Base-by-base conservation (phyloP, 2,888 invertebrate genomes). In the Philonicus albiceps region DNA sequence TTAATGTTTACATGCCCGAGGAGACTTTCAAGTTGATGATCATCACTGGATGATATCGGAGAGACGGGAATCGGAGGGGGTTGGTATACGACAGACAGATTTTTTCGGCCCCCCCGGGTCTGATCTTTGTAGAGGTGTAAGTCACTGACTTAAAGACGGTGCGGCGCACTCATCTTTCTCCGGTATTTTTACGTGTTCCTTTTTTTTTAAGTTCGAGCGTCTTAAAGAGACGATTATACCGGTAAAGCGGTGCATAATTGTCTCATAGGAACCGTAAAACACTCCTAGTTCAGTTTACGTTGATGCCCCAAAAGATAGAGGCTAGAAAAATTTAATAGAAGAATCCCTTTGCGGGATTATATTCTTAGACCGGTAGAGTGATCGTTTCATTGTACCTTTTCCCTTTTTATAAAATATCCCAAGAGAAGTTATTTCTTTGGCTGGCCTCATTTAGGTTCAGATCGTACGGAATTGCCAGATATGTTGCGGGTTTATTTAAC, bases 381-480 rank as follows among this genome's bases (percentile, higher is more conserved):
- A 27, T 11, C 11, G 64, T 74, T n/a, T 74, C 74, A 34, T n/a
- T 74, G 31, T 30, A 34, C 74, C 30, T 19, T 74, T 74, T 11
- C 8, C 37, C 37, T 37, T 37, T 37, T n/a, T n/a, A n/a, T n/a
- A n/a, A 74, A 16, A 74, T 34, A 74, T 74, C 27, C 34, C 74
- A n/a, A 74, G 31, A 74, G 22, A 64, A 64, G 64, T 74, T 34
- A 40, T 76, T 76, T 76, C 76, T 43, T 76, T 27, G 43, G 43
- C 43, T 76, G 80, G 30, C 81, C 81, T 81, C 81, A 81, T 81
- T 81, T 81, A 81, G 55, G 81, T 81, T 81, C 81, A 55, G 34
- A 16, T 34, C 30, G 43, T 22, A 19, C 34, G 76, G 76, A 37
- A 76, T 43, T 76, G 76, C 76, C 76, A 76, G 76, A 76, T 76